Evolutionary conservation across 2,888 invertebrate genomes (phyloP), one percentile per base, ranked within the genome.

Genomic region (Itoplectis maculator): DNA sequence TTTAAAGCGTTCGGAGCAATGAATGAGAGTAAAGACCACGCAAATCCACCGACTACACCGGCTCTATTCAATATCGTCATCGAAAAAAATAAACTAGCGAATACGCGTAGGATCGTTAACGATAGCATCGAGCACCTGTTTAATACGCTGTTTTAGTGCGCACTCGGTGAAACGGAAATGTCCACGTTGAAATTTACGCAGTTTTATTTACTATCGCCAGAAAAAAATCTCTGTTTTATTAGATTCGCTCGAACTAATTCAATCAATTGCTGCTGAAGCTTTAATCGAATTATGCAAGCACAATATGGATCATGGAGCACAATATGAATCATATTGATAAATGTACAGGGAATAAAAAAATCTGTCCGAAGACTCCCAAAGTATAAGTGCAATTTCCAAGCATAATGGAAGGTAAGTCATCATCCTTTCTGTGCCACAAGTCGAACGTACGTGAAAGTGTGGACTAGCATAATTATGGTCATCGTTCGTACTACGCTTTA

Each of bases 391-490:
- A n/a, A 56, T 29, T 13, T 56, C 29, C n/a, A 23, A 29, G 29
- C n/a, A 56, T 3, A 13, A 29, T 56, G 23, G 13, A 29, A 56
- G 20, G 13, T 4, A n/a, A n/a, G 59, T 59, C n/a, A 7, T 37
- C n/a, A 5, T n/a, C n/a, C 35, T 37, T 15, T 2, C 9, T 18
- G 5, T 59, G 59, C 15, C 29, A 2, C 29, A 59, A 59, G 59
- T n/a, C 59, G 37, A 59, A 59, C 35, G 59, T 35, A 15, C 7
- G 35, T 35, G 15, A 11, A n/a, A n/a, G 15, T 5, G 7, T 3
- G 23, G 40, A 51, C 59, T n/a, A 45, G 73, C 74, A 74, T 84
- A 75, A 80, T 80, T 82, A 82, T 78, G 75, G 75, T 84, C 69
- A 73, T 78, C 72, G 45, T 66, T 68, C 37, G 63, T 47, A 70